A percentile compares a stretch with the other conserved stretches of the same genome.
Conservation (phyloP, 2,797 vertebrate species). For the Pseudocheirus occidentalis region DNA sequence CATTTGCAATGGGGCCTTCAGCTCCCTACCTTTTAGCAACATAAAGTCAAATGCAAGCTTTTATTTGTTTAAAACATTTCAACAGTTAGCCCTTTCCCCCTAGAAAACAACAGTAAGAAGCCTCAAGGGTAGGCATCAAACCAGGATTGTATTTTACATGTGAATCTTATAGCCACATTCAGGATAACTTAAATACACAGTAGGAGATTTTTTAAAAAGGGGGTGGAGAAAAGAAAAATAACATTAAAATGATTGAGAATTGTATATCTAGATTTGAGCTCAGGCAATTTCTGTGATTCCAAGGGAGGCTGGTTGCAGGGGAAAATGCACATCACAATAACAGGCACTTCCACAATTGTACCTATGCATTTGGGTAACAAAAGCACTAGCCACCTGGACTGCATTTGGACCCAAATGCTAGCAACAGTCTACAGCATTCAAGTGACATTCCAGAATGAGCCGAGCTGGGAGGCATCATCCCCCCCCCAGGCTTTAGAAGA, state of each 20-base stretch:
- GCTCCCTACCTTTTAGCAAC: conserved; percentile 79
- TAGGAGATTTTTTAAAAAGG: conserved; percentile 67
- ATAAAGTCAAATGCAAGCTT: conserved; percentile 81
- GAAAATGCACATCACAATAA: conserved; percentile 80
- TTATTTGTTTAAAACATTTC: conserved; percentile 82
- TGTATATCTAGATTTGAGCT: conserved; percentile 72
- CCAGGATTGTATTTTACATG: conserved; percentile 65
- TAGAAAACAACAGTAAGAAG: conserved; percentile 76
- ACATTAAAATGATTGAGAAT: conserved; percentile 73
- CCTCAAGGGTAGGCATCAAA: conserved; percentile 54
- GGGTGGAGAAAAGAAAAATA: conserved; percentile 19
- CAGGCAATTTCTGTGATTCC: conserved; percentile 71
- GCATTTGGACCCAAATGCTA: conserved; percentile 81
- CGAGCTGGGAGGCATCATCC: conserved; percentile 82
- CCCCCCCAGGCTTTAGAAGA: conserved; percentile 84
- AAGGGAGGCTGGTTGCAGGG: conserved; percentile 70
- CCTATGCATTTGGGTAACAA: conserved; percentile 80
- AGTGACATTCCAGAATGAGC: conserved; percentile 84
- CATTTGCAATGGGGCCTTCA: conserved; percentile 79
- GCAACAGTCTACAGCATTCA: conserved; percentile 83
- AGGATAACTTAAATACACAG: conserved; percentile 64
- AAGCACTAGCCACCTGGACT: conserved; percentile 82
- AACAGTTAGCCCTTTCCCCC: conserved; percentile 81
- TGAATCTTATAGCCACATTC: conserved; percentile 41
- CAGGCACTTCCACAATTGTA: conserved; percentile 81